These are phyloP conservation scores for Solenopsis fugax DNA, from an alignment of 1,140 invertebrate species.

Conservation along the genomic window DNA sequence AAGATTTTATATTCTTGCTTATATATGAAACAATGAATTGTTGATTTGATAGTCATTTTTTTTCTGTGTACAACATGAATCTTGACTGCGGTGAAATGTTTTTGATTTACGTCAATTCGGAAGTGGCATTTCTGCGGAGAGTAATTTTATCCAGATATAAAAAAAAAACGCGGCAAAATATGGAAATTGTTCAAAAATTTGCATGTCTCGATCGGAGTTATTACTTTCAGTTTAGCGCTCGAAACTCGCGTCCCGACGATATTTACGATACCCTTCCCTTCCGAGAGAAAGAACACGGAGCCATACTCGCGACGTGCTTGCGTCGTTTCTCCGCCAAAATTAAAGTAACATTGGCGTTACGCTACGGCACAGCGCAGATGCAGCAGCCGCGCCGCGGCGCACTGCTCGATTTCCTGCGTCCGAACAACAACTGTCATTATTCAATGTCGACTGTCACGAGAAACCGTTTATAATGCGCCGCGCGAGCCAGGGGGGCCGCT, in stretches of 20 bases:
- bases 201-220: conserved; percentile 17
- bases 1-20: no score
- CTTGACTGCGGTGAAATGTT: background rate
- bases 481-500: conserved; percentile 7
- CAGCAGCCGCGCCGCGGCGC: background rate
- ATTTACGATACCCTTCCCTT: conserved; percentile 43
- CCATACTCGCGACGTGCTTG: background rate
- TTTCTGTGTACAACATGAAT: background rate
- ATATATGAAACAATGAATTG: no score
- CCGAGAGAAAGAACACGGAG: background rate
- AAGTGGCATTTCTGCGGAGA: background rate
- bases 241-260: conserved; percentile 23
- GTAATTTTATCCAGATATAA: conserved; percentile 1
- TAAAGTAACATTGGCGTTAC: conserved; percentile 55
- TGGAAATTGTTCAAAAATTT: conserved; percentile 9
- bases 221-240: conserved; percentile 42
- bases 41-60: no score
- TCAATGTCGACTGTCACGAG: conserved; percentile 61
- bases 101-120: background rate
- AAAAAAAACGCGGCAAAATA: background rate
- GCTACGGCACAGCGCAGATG: conserved; percentile 13
- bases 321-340: conserved; percentile 54
- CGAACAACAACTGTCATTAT: conserved; percentile 64
- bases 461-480: conserved; percentile 52
- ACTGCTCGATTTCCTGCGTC: conserved; percentile 49